Evolutionary conservation across 1,140 invertebrate genomes (phyloP).

Genomic region (Drosophila busckii): DNA sequence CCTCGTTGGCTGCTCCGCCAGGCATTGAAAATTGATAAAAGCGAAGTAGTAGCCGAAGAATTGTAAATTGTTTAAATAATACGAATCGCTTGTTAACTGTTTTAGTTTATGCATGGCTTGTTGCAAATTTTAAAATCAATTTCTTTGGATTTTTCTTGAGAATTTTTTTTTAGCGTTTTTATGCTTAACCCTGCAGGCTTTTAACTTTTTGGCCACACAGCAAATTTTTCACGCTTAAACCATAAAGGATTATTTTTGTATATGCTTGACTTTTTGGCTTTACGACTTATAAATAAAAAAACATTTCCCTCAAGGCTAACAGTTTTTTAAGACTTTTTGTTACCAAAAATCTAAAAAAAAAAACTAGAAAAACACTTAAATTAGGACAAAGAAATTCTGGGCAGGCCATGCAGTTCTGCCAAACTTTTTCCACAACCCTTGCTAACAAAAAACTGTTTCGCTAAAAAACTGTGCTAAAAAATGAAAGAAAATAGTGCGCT

Average conservation of each 20-base stretch:
- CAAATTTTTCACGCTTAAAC: too few relatives aligned
- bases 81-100: constrained; percentile 6
- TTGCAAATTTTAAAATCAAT: too few relatives aligned
- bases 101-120: too few relatives aligned
- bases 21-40: constrained; percentile 58
- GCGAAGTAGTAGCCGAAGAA: constrained; percentile 40
- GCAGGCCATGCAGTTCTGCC: constrained; percentile 21
- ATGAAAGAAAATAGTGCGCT: constrained; percentile 19
- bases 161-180: too few relatives aligned
- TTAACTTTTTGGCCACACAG: too few relatives aligned
- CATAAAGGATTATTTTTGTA: too few relatives aligned
- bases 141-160: too few relatives aligned
- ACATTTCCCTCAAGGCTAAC: constrained; percentile 42
- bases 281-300: constrained; percentile 45
- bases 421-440: constrained; percentile 48
- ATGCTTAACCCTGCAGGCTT: too few relatives aligned
- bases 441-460: constrained; percentile 36
- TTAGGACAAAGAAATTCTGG: constrained; percentile 7
- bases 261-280: constrained; percentile 76
- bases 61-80: constrained; percentile 61
- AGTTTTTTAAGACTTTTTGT: constrained; percentile 64
- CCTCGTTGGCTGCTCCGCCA: constrained; percentile 46
- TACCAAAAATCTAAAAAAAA: constrained; percentile 11
- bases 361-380: constrained; percentile 16
- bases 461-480: constrained; percentile 42